A percentile compares a stretch with the other conserved stretches of the same genome.
Evolutionary conservation across 2,888 invertebrate genomes (phyloP).

Genomic region (Pseudococcus longispinus): DNA sequence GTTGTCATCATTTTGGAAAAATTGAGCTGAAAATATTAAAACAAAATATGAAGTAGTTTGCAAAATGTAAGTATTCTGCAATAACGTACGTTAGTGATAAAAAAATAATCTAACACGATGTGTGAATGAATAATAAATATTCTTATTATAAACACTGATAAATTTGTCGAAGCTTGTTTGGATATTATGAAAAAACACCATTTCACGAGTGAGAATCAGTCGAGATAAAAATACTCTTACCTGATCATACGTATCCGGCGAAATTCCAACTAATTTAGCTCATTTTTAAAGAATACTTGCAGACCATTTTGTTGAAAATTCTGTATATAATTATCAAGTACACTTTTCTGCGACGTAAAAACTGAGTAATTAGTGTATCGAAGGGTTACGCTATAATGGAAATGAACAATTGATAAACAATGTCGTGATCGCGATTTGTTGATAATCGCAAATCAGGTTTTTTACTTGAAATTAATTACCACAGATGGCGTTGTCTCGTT

Average conservation of each 20-base stretch:
- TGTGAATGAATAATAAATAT: not conserved
- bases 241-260: not conserved
- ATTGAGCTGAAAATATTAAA: not conserved
- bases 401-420: conserved; percentile 25
- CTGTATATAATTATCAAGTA: not conserved
- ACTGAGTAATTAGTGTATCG: not conserved
- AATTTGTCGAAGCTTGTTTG: not conserved
- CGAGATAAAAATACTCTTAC: not conserved
- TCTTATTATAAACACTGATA: not conserved
- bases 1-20: conserved; percentile 39
- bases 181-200: not conserved
- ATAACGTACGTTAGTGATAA: not conserved
- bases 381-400: not conserved
- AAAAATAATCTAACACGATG: not conserved
- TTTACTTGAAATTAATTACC: not conserved
- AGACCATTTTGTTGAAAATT: not conserved
- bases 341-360: not conserved
- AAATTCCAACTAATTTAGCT: not conserved
- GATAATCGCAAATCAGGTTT: not conserved
- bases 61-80: not conserved
- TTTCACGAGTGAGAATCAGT: not conserved
- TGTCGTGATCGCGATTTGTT: not conserved
- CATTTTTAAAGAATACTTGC: not conserved
- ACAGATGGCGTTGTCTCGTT: not conserved
- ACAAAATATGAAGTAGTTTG: not conserved